phyloP scores from a whole-genome alignment of 2,113 vertebrate genomes.

The Petrocephalus zakoni region DNA sequence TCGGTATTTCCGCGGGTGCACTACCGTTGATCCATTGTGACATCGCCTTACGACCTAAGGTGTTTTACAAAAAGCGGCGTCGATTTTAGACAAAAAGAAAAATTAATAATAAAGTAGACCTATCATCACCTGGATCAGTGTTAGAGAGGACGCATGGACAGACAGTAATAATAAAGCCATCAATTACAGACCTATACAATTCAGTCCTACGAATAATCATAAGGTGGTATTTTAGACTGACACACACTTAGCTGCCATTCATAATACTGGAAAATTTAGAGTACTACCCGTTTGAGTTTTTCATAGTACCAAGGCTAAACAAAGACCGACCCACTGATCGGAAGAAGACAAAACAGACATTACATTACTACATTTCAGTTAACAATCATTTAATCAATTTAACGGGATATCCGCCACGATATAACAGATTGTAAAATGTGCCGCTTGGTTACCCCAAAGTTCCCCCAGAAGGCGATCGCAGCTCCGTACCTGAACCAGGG shows the following conservation, averaged over 20 bases:
- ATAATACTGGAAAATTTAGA: background rate
- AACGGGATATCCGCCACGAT: background rate
- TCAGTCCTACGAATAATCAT: background rate
- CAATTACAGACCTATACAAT: background rate
- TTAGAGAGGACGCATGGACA: background rate
- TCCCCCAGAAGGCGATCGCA: background rate
- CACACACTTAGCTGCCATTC: background rate
- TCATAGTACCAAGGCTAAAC: background rate
- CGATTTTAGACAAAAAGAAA: background rate
- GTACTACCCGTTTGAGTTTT: background rate
- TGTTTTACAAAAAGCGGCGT: background rate
- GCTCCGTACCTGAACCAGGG: background rate
- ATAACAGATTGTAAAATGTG: background rate
- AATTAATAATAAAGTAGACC: background rate
- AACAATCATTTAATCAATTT: background rate
- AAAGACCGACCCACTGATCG: background rate
- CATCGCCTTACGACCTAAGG: background rate
- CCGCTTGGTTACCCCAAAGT: background rate
- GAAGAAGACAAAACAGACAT: no score
- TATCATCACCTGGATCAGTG: background rate
- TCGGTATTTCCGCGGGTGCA: background rate
- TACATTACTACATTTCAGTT: background rate
- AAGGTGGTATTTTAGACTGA: background rate
- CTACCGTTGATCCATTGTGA: background rate
- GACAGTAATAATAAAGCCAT: background rate